Conservation (phyloP, 2,113 vertebrate species). For the Progne subis region DNA sequence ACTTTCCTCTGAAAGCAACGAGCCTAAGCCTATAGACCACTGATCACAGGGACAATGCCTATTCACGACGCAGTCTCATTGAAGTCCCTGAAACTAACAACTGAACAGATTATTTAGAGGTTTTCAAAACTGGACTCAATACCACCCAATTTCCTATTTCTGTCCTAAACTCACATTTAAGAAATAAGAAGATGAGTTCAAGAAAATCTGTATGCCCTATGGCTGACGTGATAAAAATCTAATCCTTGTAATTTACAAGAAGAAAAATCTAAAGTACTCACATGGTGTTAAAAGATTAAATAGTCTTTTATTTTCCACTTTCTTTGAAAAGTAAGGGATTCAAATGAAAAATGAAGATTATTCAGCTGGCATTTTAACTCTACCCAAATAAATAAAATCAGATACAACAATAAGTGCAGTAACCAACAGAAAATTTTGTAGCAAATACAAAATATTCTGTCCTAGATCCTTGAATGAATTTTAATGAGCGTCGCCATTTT, state of each 20-base stretch:
- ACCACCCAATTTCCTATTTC: background rate
- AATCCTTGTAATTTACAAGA: background rate
- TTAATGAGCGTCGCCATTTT: background rate
- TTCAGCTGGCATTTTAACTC: background rate
- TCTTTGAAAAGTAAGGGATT: slow-evolving; percentile 3
- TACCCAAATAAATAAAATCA: background rate
- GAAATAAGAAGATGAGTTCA: background rate
- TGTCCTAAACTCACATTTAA: background rate
- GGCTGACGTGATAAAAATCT: background rate
- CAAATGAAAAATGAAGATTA: background rate
- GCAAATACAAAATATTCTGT: background rate
- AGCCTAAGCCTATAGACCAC: background rate
- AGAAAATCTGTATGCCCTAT: background rate
- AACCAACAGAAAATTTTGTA: background rate
- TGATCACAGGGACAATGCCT: background rate
- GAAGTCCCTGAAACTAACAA: background rate
- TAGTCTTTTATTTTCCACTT: background rate
- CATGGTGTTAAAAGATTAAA: background rate
- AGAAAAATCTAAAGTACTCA: background rate
- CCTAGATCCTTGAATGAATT: background rate
- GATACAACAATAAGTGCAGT: background rate
- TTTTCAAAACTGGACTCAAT: background rate
- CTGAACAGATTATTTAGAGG: background rate
- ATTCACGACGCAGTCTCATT: background rate
- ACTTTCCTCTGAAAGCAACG: slow-evolving; percentile 39